Evolutionary conservation across 2,113 vertebrate genomes (phyloP).

Genomic region (Isichthys henryi): DNA sequence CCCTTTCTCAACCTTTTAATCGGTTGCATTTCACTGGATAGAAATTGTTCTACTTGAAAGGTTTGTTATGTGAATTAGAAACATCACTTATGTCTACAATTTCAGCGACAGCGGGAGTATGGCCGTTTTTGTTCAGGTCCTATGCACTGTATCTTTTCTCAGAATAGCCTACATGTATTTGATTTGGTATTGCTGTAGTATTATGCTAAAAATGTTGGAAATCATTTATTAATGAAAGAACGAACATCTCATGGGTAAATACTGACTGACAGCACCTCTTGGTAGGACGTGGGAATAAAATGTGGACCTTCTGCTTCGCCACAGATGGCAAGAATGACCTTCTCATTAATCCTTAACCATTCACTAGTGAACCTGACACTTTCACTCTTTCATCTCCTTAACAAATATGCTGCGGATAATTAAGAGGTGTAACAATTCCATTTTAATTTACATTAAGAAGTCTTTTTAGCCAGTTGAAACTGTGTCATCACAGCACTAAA

Average conservation of each 20-base stretch:
- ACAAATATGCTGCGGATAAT: not conserved
- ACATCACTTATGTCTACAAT: conserved; percentile 25
- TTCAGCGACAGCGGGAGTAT: conserved; percentile 26
- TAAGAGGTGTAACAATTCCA: not conserved
- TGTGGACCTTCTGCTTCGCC: not conserved
- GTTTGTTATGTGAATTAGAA: conserved; percentile 29
- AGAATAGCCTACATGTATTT: conserved; percentile 3
- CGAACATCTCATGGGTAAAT: not conserved
- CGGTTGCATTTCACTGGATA: conserved; percentile 23
- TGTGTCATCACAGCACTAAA: not conserved
- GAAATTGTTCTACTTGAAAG: conserved; percentile 23
- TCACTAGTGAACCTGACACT: not conserved
- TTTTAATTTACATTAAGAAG: not conserved
- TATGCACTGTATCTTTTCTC: conserved; percentile 8
- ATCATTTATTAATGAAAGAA: not conserved
- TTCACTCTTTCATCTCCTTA: not conserved
- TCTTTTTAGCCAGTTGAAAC: not conserved
- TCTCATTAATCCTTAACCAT: conserved; percentile 1
- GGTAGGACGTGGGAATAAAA: not conserved
- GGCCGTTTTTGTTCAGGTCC: not conserved
- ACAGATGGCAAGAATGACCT: not conserved
- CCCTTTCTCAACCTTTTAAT: conserved; percentile 24
- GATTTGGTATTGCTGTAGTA: not conserved
- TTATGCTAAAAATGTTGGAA: not conserved
- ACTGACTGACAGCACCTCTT: not conserved